Evolutionary conservation across 2,888 invertebrate species (phyloP).

Genomic region (Ichneumon xanthorius): DNA sequence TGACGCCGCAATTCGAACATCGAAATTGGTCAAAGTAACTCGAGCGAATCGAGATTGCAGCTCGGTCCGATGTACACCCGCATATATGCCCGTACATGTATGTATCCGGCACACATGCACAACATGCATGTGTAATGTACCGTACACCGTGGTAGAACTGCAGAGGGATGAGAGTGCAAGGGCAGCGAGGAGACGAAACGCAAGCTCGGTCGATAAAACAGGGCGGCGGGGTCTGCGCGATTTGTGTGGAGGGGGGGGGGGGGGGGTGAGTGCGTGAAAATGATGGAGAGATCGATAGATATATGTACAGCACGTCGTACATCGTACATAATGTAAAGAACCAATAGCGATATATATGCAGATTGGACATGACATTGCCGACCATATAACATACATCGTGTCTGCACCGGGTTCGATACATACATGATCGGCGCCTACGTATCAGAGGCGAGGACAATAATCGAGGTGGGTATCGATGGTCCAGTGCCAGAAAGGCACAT

Average conservation of each 20-base stretch:
- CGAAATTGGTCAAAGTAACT: constrained; percentile 50
- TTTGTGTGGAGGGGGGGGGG: background rate
- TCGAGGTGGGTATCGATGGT: background rate
- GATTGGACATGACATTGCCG: constrained; percentile 43
- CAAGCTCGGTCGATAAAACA: constrained; percentile 30
- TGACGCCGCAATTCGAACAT: constrained; percentile 50
- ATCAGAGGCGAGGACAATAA: constrained; percentile 7
- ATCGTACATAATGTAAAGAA: constrained; percentile 23
- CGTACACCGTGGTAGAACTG: constrained; percentile 35
- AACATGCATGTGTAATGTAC: constrained; percentile 1
- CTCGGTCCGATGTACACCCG: constrained; percentile 7
- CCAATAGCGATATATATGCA: constrained; percentile 32
- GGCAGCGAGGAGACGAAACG: constrained; percentile 64
- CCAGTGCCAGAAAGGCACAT: background rate
- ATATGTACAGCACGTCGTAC: constrained; percentile 8
- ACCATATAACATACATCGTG: constrained; percentile 5
- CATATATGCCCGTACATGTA: background rate
- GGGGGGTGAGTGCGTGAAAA: constrained; percentile 49
- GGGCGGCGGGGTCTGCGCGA: constrained; percentile 19
- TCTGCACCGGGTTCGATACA: background rate
- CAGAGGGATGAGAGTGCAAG: constrained; percentile 45
- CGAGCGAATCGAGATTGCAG: constrained; percentile 32
- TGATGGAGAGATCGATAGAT: constrained; percentile 72
- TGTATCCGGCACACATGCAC: background rate
- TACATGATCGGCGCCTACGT: constrained; percentile 24